Evolutionary conservation across 2,797 vertebrate species (phyloP).

Genomic region (Stomatorhinus walkeri): DNA sequence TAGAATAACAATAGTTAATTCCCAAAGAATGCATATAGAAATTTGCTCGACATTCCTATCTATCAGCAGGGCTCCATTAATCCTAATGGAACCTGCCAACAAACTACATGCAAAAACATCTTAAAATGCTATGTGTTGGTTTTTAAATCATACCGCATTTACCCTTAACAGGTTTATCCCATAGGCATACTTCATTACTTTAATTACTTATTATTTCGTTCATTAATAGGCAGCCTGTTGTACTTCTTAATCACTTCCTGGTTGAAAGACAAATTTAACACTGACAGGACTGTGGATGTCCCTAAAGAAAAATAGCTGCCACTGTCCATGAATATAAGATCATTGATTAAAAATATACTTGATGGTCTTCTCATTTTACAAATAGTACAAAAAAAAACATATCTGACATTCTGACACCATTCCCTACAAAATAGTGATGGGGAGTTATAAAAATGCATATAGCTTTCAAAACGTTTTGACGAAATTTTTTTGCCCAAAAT

Average conservation of each 20-base stretch:
- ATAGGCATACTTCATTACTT: neutral
- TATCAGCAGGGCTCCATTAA: neutral
- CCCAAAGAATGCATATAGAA: neutral
- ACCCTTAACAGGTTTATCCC: neutral
- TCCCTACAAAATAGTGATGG: neutral
- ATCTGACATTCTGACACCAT: neutral
- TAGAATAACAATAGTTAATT: neutral
- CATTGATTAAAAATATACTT: neutral
- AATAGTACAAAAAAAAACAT: neutral
- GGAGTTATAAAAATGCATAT: neutral
- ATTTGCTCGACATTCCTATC: neutral
- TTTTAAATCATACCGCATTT: neutral
- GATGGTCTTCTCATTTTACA: neutral
- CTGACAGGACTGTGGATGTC: neutral
- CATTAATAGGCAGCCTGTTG: neutral
- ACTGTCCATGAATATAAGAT: neutral
- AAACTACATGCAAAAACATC: slow-evolving; percentile 1
- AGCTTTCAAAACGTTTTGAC: neutral
- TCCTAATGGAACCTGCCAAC: neutral
- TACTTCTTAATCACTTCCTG: neutral
- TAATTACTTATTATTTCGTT: neutral
- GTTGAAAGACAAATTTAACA: neutral
- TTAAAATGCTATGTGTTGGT: neutral
- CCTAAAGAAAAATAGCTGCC: neutral
- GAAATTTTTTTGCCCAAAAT: neutral